Evolutionary conservation across 2,797 vertebrate species (phyloP), one percentile per base, ranked within the genome.

Genomic region (Esox masquinongy): DNA sequence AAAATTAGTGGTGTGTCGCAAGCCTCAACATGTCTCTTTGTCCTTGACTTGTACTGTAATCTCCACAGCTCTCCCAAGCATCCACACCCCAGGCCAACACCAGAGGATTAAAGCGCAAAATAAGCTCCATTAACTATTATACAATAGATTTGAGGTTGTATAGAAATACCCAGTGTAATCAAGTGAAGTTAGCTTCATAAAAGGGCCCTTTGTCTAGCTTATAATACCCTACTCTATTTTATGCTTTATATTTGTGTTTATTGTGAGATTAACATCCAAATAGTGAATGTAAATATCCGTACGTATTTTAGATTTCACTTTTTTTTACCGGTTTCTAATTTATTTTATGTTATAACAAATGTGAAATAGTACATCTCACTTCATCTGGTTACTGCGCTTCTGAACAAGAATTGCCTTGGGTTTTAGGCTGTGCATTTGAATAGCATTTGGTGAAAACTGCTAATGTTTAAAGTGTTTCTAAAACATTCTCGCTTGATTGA

Each of bases 21-120:
- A 85, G 93, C 74, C 9, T 34, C 66, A 74, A 87, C 93, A 90
- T 72, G 94, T 85, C 88, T 78, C 1, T 85, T 88, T 78, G 1
- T 85, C 80, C 85, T 86, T 67, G 26, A 72, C 69, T 68, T 53
- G 24, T 88, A 74, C 64, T 50, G 24, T 88, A 74, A 89, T 89
- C 86, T 78, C 64, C 75, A 76, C 80, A 83, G 78, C 81, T 83
- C 81, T 83, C 81, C 78, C 49, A 39, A 71, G 74, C 84, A 80
- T 15, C 31, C 67, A 8, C 36, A 68, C 66, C 66, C 66, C 31
- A 22, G 66, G 29, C 66, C 31, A 39, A 72, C 68, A 79, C 49
- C 75, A 68, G 72, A 49, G 74, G 79, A 82, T 77, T 77, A 72
- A n/a, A 43, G 66, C 22, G 22, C 73, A 64, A 70, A 68, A 70